phyloP scores from a whole-genome alignment of 2,888 invertebrate genomes.

The Hyposoter didymator region DNA sequence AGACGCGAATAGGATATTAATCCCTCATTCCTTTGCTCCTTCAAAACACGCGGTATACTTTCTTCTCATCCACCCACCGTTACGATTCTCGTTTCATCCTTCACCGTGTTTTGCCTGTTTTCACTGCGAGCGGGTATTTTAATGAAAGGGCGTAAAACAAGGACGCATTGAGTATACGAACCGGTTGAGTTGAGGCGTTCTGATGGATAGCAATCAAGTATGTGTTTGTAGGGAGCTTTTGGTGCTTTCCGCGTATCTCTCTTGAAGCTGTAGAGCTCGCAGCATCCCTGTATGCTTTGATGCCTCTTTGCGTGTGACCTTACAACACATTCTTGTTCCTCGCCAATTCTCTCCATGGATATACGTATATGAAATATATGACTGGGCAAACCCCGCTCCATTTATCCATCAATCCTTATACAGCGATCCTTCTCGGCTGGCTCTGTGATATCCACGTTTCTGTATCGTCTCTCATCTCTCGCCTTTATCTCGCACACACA shows the following conservation, averaged over 20 bases:
- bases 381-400: constrained; percentile 5
- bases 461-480: constrained; percentile 25
- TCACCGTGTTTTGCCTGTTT: constrained; percentile 30
- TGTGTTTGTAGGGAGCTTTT: constrained; percentile 12
- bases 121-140: background rate
- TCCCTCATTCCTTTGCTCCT: constrained; percentile 49
- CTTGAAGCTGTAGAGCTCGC: constrained; percentile 1
- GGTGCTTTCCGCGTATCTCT: constrained; percentile 30
- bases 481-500: background rate
- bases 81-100: constrained; percentile 42
- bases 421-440: constrained; percentile 53
- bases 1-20: constrained; percentile 70
- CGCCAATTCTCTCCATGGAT: constrained; percentile 6
- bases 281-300: constrained; percentile 17
- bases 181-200: background rate
- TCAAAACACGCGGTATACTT: constrained; percentile 11
- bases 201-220: constrained; percentile 2
- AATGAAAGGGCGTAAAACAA: background rate
- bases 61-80: constrained; percentile 22
- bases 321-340: constrained; percentile 30
- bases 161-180: background rate
- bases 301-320: constrained; percentile 30
- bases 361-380: background rate
- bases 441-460: constrained; percentile 60
- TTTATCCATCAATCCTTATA: constrained; percentile 75